Conservation (phyloP, 2,113 vertebrate genomes). For the Mirza zaza region DNA sequence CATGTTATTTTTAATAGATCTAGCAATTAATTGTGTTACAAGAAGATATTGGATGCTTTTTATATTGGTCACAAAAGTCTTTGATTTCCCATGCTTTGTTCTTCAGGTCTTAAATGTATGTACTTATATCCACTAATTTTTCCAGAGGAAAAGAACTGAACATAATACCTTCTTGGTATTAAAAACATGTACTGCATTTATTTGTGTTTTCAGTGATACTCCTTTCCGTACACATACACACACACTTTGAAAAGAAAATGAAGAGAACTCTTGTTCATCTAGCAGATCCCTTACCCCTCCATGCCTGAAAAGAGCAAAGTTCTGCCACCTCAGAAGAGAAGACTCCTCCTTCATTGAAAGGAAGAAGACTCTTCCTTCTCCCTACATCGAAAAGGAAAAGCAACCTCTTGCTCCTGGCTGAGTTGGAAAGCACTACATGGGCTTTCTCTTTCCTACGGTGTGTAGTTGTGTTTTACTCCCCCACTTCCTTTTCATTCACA, state of each 20-base stretch:
- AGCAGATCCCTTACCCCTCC: too few species aligned
- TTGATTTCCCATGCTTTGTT: not conserved
- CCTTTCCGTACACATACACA: not conserved
- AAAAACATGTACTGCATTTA: not conserved
- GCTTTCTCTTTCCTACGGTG: not conserved
- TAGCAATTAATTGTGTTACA: not conserved
- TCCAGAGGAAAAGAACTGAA: not conserved
- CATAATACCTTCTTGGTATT: not conserved
- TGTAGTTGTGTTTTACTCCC: not conserved
- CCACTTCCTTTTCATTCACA: not conserved
- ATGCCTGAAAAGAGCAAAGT: not conserved
- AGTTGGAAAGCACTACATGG: not conserved
- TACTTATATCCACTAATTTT: not conserved
- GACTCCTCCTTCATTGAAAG: not conserved
- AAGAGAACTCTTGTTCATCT: not conserved
- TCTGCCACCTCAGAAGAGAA: not conserved
- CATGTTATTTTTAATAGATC: not conserved
- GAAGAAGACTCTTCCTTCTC: not conserved
- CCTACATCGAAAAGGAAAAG: not conserved
- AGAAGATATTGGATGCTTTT: not conserved
- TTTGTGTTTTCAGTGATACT: not conserved
- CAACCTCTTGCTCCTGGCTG: not conserved
- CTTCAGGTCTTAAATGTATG: not conserved
- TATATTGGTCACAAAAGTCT: not conserved
- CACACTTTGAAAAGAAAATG: too few species aligned